Evolutionary conservation across 2,113 vertebrate species (phyloP).

Genomic region (Pantherophis guttatus): DNA sequence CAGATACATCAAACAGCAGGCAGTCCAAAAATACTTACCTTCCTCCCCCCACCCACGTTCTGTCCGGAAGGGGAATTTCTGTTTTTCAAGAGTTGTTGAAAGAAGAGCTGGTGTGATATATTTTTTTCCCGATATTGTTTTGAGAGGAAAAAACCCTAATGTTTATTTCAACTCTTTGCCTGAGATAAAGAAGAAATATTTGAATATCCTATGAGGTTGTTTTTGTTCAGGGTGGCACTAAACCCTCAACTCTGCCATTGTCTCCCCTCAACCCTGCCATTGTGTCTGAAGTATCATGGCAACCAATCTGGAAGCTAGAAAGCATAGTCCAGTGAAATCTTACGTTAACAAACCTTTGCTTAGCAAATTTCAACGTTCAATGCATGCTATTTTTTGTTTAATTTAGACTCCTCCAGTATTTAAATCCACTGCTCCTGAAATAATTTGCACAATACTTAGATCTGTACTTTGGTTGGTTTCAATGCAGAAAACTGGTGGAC

Average conservation of each 20-base stretch:
- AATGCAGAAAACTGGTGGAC: background rate
- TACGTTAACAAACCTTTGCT: background rate
- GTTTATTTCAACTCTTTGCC: background rate
- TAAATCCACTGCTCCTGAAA: background rate
- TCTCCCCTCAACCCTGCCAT: background rate
- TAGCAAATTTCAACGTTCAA: background rate
- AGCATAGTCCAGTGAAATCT: background rate
- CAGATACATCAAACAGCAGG: background rate
- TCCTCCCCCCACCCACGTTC: background rate
- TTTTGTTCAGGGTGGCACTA: background rate
- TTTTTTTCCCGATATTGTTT: background rate
- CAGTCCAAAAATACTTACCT: background rate
- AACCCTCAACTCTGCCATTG: background rate
- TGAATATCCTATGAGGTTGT: background rate
- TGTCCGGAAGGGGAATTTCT: background rate
- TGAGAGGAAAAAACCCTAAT: background rate
- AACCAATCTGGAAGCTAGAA: background rate
- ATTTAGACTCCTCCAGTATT: background rate
- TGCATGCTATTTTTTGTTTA: background rate
- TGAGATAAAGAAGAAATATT: background rate
- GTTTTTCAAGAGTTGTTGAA: background rate
- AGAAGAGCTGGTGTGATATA: background rate
- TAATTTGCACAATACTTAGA: background rate
- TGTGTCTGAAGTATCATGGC: background rate
- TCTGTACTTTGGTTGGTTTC: background rate